Evolutionary conservation across 2,888 invertebrate species (phyloP), one percentile per base, ranked within the genome.

Genomic region (Carcina quercana): DNA sequence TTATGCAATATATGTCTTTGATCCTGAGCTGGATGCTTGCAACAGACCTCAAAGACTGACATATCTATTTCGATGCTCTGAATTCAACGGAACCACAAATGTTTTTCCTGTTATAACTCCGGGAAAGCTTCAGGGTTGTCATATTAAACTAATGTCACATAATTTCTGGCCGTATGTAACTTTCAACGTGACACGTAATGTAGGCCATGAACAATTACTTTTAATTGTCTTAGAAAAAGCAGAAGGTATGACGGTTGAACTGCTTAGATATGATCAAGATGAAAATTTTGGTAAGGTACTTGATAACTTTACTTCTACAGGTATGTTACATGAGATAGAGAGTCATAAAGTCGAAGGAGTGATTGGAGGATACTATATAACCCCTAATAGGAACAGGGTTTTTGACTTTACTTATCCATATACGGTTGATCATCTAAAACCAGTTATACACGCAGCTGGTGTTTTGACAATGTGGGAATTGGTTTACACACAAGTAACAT

Each of bases 311-410:
- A 38, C 43, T 1, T 34, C 34, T 11, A 38, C 32, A 1, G 39
- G 39, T 3, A 53, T 58, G 42, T 28, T 57, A 5, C 24, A 38
- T 7, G 45, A 43, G 35, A 43, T 63, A 5, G 25, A 13, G 3
- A 29, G 34, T 3, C 47, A 48, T 25, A 41, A 50, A 35, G 46
- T 42, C 3, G 61, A 62, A 36, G 66, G 60, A 2, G 54, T 45
- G 6, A 14, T 57, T 6, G 55, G 56, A 3, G 55, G 53, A 5
- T 55, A 49, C 29, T 37, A 40, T 13, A 12, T 54, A 2, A 32
- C 25, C 3, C 2, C 10, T 10, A 11, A 21, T n/a, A 5, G 25
- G 5, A 31, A 31, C 28, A 15, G 25, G 6, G 34, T 15, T 25
- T 28, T 45, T 14, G 37, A 34, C 10, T 42, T 35, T 24, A 25